Evolutionary conservation across 35 echinoderm and acorn worm genomes (phyloP), one percentile per base, ranked within the genome.

Genomic region (Apostichopus parvimensis): DNA sequence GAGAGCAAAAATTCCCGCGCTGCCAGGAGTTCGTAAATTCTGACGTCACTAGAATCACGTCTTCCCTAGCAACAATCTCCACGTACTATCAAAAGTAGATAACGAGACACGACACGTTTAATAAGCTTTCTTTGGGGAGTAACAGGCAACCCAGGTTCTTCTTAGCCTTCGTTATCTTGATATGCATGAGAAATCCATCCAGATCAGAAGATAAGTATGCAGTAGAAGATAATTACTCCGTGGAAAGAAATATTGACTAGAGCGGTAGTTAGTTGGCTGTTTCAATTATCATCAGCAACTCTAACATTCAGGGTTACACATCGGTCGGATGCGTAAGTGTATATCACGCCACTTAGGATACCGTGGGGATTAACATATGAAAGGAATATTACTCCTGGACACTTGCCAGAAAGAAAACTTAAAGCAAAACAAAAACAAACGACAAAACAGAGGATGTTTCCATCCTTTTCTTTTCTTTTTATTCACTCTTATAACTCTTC

Each of bases 51-150:
- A 17, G 52, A 9, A 82, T 82, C 52, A 82, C 79, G 79, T 82
- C 25, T 82, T 82, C 79, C 79, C 52, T 82, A 82, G 79, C 79
- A 82, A 82, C 79, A 82, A 56, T 82, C 79, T 82, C 52, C 79
- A 34, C 53, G 24, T 82, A 82, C 6, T 82, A 14, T 82, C 14
- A 56, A 59, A 58, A 84, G 54, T 84, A 58, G 54, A 55, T 84
- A 84, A 84, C 81, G 57, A 84, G 57, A 55, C 55, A 58, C 81
- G 81, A 58, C 81, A 58, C 24, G 81, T 59, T 17, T 84, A 84
- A 62, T 84, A 52, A 84, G 81, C 53, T 84, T 45, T 4, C 34
- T 61, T 84, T 84, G 15, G 57, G 11, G 81, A 84, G 23, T n/a
- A 7, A 10, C 7, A 84, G 25, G 58, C 18, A 55, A 54, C 57